Conservation (phyloP, 2,888 invertebrate genomes). For the Volucella zonaria region DNA sequence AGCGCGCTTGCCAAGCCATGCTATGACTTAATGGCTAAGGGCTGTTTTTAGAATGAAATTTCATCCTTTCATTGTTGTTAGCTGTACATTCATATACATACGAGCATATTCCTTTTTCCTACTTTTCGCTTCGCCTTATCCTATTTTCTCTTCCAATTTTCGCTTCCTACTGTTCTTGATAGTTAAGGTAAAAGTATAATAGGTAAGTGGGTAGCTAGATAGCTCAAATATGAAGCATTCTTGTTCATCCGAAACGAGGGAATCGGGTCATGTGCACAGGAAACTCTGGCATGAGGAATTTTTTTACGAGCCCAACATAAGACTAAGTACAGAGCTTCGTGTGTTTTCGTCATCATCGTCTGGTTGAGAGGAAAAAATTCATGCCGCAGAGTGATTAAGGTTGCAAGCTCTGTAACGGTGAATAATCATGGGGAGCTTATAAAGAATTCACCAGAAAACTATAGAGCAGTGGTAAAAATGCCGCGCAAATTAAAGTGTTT, state of each 20-base stretch:
- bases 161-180: constrained; percentile 26
- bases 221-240: constrained; percentile 16
- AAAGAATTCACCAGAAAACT: too few relatives aligned
- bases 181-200: constrained; percentile 30
- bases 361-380: neutral
- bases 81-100: neutral
- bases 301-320: constrained; percentile 24
- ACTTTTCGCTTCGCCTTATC: constrained; percentile 36
- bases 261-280: constrained; percentile 69
- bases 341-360: constrained; percentile 21
- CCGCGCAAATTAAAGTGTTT: neutral
- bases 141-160: constrained; percentile 13
- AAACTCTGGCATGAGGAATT: constrained; percentile 28
- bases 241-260: constrained; percentile 51
- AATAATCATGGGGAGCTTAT: constrained; percentile 10
- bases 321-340: constrained; percentile 31
- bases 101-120: constrained; percentile 39
- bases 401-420: constrained; percentile 38
- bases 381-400: constrained; percentile 32
- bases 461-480: neutral
- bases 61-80: constrained; percentile 66
- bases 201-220: constrained; percentile 23
- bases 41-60: constrained; percentile 68
- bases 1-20: constrained; percentile 36
- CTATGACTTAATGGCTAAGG: constrained; percentile 66